Base-by-base conservation (phyloP, 2,797 vertebrate genomes). In the Sebastes minor region DNA sequence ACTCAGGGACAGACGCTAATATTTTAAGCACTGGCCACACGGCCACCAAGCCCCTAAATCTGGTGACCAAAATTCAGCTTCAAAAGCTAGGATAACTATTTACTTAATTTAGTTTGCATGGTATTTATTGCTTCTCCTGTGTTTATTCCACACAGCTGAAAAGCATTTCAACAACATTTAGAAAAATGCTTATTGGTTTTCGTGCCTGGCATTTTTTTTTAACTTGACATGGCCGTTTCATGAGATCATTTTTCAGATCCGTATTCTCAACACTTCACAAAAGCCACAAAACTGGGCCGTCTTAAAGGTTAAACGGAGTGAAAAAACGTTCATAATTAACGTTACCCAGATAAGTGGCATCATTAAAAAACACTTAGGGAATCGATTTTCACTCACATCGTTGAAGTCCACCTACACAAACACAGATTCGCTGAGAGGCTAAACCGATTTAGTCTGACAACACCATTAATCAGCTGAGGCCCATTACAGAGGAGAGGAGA, bases 311-410 rank as follows among this genome's bases (percentile, higher is more conserved):
- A 76, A 81, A 61, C 6, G 0, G 20, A 68, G 32, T 27, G 30
- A 55, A 76, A 75, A 59, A 49, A 1, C 0, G 3, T 7, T 35
- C 1, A 49, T 77, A 62, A 75, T 85, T 69, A 80, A 76, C 1
- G 8, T 79, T 78, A 59, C 27, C 63, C 71, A 75, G 74, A 76
- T 38, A 78, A 79, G 76, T 65, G 73, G 80, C 74, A 22, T 78
- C 71, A 82, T 90, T 76, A 81, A 85, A 88, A 83, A 88, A 82
- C 72, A 78, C 64, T 85, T 64, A 76, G 28, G 4, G 52, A 64
- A 83, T 86, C 2, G 49, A 84, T 85, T 84, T 80, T 79, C 18
- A 3, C 68, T 78, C 53, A 16, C 76, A 68, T 82, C 20, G 13
- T 60, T 42, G 10, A 78, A 25, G 52, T 76, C 80, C 76, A 71